phyloP scores from a whole-genome alignment of 2,888 invertebrate genomes.

The Lasioglossum malachurum region DNA sequence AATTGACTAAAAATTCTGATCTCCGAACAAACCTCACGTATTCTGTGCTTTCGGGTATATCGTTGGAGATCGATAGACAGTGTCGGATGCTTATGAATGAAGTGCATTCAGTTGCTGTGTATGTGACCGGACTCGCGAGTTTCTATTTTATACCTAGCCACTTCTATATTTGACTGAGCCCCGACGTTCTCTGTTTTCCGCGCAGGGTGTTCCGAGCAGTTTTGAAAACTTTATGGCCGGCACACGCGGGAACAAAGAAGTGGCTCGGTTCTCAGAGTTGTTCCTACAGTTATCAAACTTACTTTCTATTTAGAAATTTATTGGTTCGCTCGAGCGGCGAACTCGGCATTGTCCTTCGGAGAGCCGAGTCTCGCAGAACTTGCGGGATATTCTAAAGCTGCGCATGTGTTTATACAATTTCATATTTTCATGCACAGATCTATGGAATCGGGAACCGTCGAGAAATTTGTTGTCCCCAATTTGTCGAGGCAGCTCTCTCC shows the following conservation, averaged over 20 bases:
- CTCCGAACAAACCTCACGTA: background rate
- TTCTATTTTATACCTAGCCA: slow-evolving; percentile 3
- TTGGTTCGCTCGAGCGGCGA: slow-evolving; percentile 1
- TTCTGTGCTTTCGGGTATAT: background rate
- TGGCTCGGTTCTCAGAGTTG: slow-evolving; percentile 1
- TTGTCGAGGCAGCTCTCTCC: too few species aligned
- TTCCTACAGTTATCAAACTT: slow-evolving; percentile 16
- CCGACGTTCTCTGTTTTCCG: background rate
- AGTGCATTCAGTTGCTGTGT: background rate
- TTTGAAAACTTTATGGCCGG: slow-evolving; percentile 5
- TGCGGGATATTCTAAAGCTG: background rate
- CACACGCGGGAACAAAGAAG: slow-evolving; percentile 10
- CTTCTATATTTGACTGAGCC: background rate
- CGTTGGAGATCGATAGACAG: slow-evolving; percentile 12
- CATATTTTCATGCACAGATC: background rate
- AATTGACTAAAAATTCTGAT: slow-evolving; percentile 12
- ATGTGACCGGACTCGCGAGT: slow-evolving; percentile 16
- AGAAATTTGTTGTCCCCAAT: background rate
- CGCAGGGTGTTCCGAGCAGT: background rate
- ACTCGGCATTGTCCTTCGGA: slow-evolving; percentile 2
- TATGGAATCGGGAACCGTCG: background rate
- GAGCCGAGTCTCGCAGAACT: background rate
- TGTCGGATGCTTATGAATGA: slow-evolving; percentile 12
- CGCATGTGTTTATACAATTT: background rate
- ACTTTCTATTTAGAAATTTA: slow-evolving; percentile 19